These are phyloP conservation scores for Dipodomys merriami DNA, from an alignment of 2,113 vertebrate genomes.

Conservation along the genomic window DNA sequence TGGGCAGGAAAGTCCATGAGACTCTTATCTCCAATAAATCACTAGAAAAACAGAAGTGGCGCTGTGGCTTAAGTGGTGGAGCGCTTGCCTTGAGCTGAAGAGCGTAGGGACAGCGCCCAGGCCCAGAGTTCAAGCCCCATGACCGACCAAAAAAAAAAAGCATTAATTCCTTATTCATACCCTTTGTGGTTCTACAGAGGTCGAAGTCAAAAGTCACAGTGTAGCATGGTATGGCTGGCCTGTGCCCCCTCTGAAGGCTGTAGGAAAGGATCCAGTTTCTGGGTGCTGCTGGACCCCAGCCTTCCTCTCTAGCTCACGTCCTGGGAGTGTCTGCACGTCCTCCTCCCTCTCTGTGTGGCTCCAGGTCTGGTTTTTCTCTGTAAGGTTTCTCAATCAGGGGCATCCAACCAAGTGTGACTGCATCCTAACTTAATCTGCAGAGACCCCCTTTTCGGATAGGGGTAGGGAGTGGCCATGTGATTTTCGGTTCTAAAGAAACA, in stretches of 20 bases:
- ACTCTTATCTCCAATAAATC: too few species aligned
- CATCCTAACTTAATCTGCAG: not conserved
- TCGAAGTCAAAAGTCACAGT: not conserved
- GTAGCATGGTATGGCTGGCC: too few species aligned
- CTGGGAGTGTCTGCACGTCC: not conserved
- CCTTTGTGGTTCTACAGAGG: not conserved
- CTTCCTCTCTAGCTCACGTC: not conserved
- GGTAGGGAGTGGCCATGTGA: not conserved
- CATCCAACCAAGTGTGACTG: not conserved
- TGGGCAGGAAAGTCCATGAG: too few species aligned
- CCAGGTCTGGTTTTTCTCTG: not conserved
- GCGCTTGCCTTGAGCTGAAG: too few species aligned
- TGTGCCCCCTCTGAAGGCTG: accelerated
- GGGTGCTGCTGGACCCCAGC: not conserved
- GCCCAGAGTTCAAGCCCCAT: too few species aligned
- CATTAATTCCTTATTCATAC: not conserved
- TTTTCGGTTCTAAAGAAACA: not conserved
- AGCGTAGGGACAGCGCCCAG: too few species aligned
- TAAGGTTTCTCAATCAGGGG: not conserved
- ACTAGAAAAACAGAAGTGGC: too few species aligned
- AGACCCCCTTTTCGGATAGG: not conserved
- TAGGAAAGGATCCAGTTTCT: not conserved
- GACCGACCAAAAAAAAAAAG: too few species aligned
- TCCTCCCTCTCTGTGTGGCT: not conserved
- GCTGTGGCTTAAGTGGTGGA: too few species aligned